phyloP scores from a whole-genome alignment of 2,113 vertebrate species.

The Lucifuga dentata region DNA sequence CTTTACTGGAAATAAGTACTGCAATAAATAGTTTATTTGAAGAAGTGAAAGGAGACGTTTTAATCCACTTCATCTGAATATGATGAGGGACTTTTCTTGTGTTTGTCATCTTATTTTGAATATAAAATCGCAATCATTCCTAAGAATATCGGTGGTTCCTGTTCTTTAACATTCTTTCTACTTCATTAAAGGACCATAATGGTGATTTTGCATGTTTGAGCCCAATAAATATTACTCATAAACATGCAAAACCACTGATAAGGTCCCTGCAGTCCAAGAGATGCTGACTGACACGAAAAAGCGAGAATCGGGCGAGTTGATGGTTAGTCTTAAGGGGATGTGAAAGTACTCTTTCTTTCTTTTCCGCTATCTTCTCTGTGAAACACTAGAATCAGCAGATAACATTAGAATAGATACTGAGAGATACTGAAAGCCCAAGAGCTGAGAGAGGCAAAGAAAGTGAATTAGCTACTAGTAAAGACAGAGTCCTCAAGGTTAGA shows the following conservation, averaged over 20 bases:
- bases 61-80: background rate
- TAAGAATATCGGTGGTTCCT: too few relatives aligned
- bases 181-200: slow-evolving; percentile 15
- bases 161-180: too few relatives aligned
- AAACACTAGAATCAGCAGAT: slow-evolving; percentile 67
- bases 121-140: too few relatives aligned
- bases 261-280: slow-evolving; percentile 25
- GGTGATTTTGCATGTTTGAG: too few relatives aligned
- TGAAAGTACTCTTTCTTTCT: slow-evolving; percentile 62
- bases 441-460: slow-evolving; percentile 53
- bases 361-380: slow-evolving; percentile 22
- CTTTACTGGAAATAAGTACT: slow-evolving; percentile 7
- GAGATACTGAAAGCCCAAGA: slow-evolving; percentile 55
- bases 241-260: too few relatives aligned
- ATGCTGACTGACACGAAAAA: slow-evolving; percentile 48
- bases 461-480: slow-evolving; percentile 53
- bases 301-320: slow-evolving; percentile 25
- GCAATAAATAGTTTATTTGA: slow-evolving; percentile 53
- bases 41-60: slow-evolving; percentile 63
- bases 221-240: too few relatives aligned
- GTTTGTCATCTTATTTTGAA: too few relatives aligned
- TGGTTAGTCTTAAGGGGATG: slow-evolving; percentile 51
- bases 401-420: slow-evolving; percentile 33
- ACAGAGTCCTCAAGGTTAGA: slow-evolving; percentile 43
- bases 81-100: too few relatives aligned